These are phyloP conservation scores for Eremophila alpestris DNA, from an alignment of 2,797 vertebrate genomes.

Conservation along the genomic window DNA sequence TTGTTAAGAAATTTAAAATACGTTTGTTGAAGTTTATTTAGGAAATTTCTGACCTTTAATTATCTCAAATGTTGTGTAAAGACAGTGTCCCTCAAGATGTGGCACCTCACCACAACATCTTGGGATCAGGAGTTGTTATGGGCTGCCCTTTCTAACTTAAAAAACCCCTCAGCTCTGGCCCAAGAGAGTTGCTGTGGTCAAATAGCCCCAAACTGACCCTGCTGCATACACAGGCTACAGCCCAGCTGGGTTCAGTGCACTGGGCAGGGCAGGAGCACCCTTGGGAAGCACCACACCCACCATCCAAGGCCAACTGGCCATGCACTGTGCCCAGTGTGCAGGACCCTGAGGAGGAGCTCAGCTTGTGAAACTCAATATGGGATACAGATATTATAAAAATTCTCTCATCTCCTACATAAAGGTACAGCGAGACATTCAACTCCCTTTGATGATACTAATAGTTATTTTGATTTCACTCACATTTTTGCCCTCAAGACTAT, in stretches of 20 bases:
- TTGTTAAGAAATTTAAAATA: constrained; percentile 25
- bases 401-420: constrained; percentile 42
- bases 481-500: constrained; percentile 65
- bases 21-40: neutral
- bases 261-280: neutral
- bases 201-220: rapidly evolving
- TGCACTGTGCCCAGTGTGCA: neutral
- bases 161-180: neutral
- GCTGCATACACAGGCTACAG: no score
- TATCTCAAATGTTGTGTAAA: neutral
- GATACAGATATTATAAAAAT: neutral
- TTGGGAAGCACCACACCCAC: neutral
- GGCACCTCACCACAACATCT: rapidly evolving
- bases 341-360: neutral
- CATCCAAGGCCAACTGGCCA: neutral
- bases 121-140: neutral
- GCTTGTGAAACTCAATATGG: neutral
- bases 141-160: neutral
- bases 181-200: neutral
- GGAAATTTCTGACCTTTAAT: neutral
- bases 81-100: neutral
- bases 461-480: constrained; percentile 69
- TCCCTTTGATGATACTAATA: constrained; percentile 66
- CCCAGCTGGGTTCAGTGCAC: rapidly evolving
- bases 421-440: constrained; percentile 35